Percentiles rank a stretch among this genome's conserved stretches.
Conservation (phyloP, 2,113 vertebrate genomes). For the Tachycineta bicolor region DNA sequence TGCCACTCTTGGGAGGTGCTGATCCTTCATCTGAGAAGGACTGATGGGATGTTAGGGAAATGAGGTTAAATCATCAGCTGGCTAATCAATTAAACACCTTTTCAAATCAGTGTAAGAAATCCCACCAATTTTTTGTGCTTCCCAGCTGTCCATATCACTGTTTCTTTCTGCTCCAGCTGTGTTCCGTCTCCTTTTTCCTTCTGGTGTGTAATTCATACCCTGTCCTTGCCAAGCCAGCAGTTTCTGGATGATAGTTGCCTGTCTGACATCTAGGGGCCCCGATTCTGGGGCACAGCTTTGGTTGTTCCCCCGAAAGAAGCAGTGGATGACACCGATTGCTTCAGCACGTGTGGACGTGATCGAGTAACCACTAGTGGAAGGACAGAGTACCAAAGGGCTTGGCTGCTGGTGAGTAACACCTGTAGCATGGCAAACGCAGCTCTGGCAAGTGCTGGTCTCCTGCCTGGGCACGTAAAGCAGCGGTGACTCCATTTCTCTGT, state of each 20-base stretch:
- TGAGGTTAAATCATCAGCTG: neutral
- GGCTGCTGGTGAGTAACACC: neutral
- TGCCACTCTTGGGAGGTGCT: neutral
- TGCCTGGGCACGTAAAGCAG: neutral
- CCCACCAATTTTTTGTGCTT: neutral
- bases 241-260: neutral
- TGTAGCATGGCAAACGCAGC: neutral
- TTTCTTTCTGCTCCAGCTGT: neutral
- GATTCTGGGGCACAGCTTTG: neutral
- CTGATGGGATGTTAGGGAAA: neutral
- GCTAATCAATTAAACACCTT: neutral
- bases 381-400: neutral
- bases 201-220: neutral
- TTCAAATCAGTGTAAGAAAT: neutral
- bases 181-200: neutral
- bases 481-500: neutral
- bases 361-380: neutral
- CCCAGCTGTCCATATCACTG: neutral
- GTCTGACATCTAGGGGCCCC: too few species aligned
- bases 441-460: neutral
- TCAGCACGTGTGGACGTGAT: fast-evolving
- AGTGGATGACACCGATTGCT: neutral
- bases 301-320: neutral
- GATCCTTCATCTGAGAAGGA: neutral
- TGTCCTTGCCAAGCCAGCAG: neutral